These are phyloP conservation scores for Dryocosmus kuriphilus DNA, from an alignment of 2,888 invertebrate genomes.

Conservation along the genomic window DNA sequence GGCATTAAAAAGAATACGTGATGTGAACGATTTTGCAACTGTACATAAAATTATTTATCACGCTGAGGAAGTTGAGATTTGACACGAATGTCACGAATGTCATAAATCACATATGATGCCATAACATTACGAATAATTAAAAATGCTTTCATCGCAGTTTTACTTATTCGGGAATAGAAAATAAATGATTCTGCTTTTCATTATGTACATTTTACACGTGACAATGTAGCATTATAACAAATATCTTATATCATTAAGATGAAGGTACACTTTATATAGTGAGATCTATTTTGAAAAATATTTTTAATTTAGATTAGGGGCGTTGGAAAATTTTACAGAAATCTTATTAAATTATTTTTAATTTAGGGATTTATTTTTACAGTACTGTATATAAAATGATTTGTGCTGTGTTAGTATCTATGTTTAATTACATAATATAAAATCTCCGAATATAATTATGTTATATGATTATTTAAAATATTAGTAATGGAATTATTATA, in stretches of 20 bases:
- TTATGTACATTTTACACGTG: neutral
- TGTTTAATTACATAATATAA: neutral
- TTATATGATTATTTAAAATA: neutral
- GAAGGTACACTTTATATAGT: neutral
- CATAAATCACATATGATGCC: neutral
- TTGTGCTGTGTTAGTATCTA: neutral
- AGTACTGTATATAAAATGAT: neutral
- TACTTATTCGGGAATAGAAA: neutral
- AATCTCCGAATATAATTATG: neutral
- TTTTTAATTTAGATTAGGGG: neutral
- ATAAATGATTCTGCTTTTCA: neutral
- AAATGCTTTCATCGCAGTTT: neutral
- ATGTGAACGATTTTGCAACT: neutral
- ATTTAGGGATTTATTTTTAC: neutral
- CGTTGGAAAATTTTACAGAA: neutral
- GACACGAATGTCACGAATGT: neutral
- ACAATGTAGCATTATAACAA: neutral
- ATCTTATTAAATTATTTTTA: no score
- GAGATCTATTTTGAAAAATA: neutral
- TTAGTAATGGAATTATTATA: neutral
- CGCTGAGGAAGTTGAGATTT: neutral
- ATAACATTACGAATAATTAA: neutral
- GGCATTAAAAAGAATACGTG: no score
- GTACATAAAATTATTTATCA: constrained; percentile 13
- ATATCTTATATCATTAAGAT: neutral